Evolutionary conservation across 2,797 vertebrate species (phyloP).

Genomic region (Hypotaenidia okinawae): DNA sequence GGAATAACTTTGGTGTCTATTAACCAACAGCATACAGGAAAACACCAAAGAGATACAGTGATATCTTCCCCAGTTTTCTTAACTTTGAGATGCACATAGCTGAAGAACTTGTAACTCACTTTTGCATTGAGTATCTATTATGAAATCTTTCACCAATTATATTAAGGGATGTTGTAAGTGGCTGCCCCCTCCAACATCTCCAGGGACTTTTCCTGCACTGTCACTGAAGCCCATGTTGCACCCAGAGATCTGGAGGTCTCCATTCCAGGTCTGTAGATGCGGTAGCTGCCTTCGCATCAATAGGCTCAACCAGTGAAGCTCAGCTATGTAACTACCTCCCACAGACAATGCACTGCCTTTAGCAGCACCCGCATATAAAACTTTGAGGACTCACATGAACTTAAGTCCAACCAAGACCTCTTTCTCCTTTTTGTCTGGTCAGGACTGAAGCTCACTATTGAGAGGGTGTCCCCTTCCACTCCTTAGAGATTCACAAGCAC

Average conservation of each 20-base stretch:
- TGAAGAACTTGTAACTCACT: not conserved
- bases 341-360: not conserved
- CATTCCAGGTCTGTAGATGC: rapidly evolving
- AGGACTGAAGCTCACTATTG: not conserved
- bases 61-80: not conserved
- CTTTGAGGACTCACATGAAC: not conserved
- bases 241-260: not conserved
- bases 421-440: not conserved
- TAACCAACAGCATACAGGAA: not conserved
- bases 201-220: not conserved
- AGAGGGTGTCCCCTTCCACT: rapidly evolving
- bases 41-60: not conserved
- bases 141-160: not conserved
- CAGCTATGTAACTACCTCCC: not conserved
- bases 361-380: not conserved
- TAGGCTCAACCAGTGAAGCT: not conserved
- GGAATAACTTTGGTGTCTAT: not conserved
- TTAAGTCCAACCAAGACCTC: not conserved
- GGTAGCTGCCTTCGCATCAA: not conserved
- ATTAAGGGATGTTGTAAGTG: not conserved
- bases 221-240: not conserved
- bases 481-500: not conserved
- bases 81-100: not conserved
- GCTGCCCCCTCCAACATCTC: not conserved
- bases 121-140: not conserved